Conservation (phyloP, 2,888 invertebrate genomes). For the Disparrhopalites patrizii region DNA sequence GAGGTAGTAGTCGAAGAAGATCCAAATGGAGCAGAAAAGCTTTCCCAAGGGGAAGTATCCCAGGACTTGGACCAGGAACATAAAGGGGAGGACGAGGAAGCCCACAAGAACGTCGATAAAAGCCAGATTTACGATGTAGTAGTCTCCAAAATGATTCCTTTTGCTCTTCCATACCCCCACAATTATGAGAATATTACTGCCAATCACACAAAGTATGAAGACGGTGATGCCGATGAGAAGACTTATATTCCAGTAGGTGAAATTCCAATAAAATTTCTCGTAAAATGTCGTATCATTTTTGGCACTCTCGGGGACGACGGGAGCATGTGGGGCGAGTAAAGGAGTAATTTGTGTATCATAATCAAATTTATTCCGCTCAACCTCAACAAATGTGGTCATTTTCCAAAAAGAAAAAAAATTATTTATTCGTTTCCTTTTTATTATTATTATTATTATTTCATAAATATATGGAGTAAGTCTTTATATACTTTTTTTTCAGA, state of each 20-base stretch:
- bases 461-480: too few relatives aligned
- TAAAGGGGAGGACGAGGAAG: conserved; percentile 44
- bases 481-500: too few relatives aligned
- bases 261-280: conserved; percentile 35
- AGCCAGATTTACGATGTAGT: conserved; percentile 35
- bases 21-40: conserved; percentile 39
- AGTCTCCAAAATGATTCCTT: conserved; percentile 32
- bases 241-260: conserved; percentile 31
- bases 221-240: conserved; percentile 28
- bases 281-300: conserved; percentile 28
- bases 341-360: background rate
- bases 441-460: too few relatives aligned
- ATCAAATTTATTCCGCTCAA: background rate
- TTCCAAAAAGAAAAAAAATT: too few relatives aligned
- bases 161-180: conserved; percentile 31
- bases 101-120: conserved; percentile 40
- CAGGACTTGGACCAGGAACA: conserved; percentile 40
- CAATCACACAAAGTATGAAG: conserved; percentile 40
- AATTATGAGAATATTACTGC: conserved; percentile 37
- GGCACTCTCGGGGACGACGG: conserved; percentile 30
- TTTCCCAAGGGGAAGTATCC: conserved; percentile 43
- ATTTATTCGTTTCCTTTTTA: too few relatives aligned
- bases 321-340: conserved; percentile 27
- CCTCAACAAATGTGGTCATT: conserved; percentile 21
- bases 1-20: conserved; percentile 44